These are phyloP conservation scores for Echeneis naucrates DNA, from an alignment of 2,797 vertebrate genomes.

Conservation along the genomic window DNA sequence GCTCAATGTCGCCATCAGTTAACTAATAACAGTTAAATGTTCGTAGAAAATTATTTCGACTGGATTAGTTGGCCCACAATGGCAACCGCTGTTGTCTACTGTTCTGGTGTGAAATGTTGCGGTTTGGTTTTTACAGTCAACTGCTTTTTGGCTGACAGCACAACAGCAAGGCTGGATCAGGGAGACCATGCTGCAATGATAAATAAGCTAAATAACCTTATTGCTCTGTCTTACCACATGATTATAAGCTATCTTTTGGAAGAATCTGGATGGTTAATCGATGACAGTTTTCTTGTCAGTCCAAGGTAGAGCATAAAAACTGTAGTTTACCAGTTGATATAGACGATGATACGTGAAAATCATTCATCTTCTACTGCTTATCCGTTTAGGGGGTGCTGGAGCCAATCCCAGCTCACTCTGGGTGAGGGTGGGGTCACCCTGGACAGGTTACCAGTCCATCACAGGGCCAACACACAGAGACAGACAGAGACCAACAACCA, in stretches of 20 bases:
- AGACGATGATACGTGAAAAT: not conserved
- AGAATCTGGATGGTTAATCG: constrained; percentile 16
- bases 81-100: constrained; percentile 29
- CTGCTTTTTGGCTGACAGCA: constrained; percentile 49
- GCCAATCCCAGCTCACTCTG: no score
- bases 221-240: constrained; percentile 59
- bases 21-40: constrained; percentile 23
- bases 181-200: constrained; percentile 58
- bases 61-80: constrained; percentile 17
- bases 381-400: no score
- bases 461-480: no score
- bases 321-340: not conserved
- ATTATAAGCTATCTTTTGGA: constrained; percentile 59
- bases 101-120: constrained; percentile 45
- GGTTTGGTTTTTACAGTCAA: constrained; percentile 34
- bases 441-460: no score
- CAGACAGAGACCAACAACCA: no score
- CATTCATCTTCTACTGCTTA: no score
- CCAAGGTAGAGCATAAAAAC: not conserved
- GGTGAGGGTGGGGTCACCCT: no score
- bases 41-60: constrained; percentile 46
- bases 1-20: constrained; percentile 19
- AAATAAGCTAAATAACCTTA: constrained; percentile 72
- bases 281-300: constrained; percentile 16
- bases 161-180: constrained; percentile 55